Evolutionary conservation across 2,888 invertebrate species (phyloP).

Genomic region (Julus scanicus): DNA sequence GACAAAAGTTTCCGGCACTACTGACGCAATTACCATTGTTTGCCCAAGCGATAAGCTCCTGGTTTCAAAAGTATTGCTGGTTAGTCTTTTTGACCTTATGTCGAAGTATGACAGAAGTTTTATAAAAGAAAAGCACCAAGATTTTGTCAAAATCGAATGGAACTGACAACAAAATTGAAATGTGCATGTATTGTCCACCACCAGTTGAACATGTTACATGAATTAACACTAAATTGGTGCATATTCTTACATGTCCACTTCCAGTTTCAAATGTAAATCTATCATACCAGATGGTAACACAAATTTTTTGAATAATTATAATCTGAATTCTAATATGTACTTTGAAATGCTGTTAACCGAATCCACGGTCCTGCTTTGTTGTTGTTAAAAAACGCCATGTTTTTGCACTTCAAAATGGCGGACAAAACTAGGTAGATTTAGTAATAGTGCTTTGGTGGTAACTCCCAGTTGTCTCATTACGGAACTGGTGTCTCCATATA

Average conservation of each 20-base stretch:
- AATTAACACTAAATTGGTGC: no score
- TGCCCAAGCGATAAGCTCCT: slow-evolving; percentile 19
- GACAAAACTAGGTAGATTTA: neutral
- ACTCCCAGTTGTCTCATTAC: neutral
- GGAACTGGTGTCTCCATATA: neutral
- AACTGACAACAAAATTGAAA: no score
- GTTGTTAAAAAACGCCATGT: neutral
- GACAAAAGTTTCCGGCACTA: slow-evolving; percentile 43
- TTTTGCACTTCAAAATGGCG: neutral
- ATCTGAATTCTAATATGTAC: no score
- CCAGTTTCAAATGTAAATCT: no score
- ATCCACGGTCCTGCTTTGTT: no score
- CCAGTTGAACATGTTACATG: no score
- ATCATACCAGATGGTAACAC: no score
- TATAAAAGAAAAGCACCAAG: neutral
- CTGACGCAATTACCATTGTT: neutral
- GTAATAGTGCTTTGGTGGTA: neutral
- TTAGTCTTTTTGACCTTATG: neutral
- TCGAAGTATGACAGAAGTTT: neutral
- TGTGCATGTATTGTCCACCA: no score
- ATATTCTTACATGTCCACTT: no score
- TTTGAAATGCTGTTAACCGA: no score
- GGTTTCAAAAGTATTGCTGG: neutral
- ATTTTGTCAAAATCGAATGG: neutral
- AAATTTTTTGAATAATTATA: no score